Evolutionary conservation across 2,888 invertebrate species (phyloP), one percentile per base, ranked within the genome.

Genomic region (Chromoteleia sp.): DNA sequence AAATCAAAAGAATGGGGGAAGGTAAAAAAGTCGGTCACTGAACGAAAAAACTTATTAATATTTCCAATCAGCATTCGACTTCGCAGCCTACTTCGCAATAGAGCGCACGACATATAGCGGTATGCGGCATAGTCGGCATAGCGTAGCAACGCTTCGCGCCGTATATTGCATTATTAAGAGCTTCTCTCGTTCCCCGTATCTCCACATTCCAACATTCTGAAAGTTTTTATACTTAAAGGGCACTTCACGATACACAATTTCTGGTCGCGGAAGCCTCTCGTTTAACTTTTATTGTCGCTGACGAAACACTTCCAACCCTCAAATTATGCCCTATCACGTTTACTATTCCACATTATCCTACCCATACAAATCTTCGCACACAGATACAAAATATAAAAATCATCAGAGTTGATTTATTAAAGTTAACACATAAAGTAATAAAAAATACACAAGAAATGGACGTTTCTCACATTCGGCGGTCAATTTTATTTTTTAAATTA

Each of bases 141-240:
- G 91, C 91, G 88, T 85, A 87, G 87, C 89, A 88, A 87, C 89
- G 88, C 88, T 86, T 83, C 84, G 86, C 73, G 86, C 89, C 89
- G 89, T 90, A 91, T 91, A 90, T 91, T 90, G 90, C 91, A 91
- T 91, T 91, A 91, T 91, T 91, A 91, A 91, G 89, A 88, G 86
- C 84, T 87, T 86, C 78, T 56, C 82, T 81, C 76, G 54, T 68
- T 78, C 81, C 83, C 84, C 85, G 73, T 76, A 80, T 80, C 85
- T 87, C 84, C 81, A 87, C 90, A 91, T 91, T 91, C 91, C 91
- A 85, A 85, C 83, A 89, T 91, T 91, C 91, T 91, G 89, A 91
- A 89, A 85, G 88, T 89, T 91, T 91, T 91, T 88, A 87, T 87
- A 85, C 86, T 82, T 83, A 84, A 86, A 84, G 82, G 83, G 81